Evolutionary conservation across 2,113 vertebrate species (phyloP), one percentile per base, ranked within the genome.

Genomic region (Oreochromis spilurus): DNA sequence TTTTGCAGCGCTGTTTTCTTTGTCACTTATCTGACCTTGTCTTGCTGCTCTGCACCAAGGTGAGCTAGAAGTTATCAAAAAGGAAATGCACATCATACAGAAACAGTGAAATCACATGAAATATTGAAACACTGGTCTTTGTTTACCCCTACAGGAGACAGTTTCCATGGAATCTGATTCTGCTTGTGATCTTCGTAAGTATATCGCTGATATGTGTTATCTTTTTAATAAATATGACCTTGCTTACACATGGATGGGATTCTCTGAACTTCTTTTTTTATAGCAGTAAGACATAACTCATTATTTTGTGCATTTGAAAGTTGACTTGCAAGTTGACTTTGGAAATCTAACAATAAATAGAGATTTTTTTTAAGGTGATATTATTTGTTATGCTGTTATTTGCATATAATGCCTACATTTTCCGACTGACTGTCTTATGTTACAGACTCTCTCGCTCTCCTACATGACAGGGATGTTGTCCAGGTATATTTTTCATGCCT

Each of bases 391-490:
- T n/a, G 9, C 72, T 45, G 17, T 13, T 53, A 55, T 54, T 55
- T 5, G 1, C 26, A 11, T 2, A 43, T 4, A n/a, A 52, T 62
- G 6, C 0, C 17, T 43, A 1, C 17, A 83, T 81, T 60, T 87
- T 82, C 5, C 2, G 4, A 8, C 21, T 81, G 11, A 45, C 40
- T 84, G 2, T 65, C 9, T 19, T 79, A 7, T 93, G 6, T 95
- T 94, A 16, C 93, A 99, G 98, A 99, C 98, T 1, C 96, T 99
- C 62, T 98, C 98, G 52, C 97, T 99, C 95, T 97, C 97, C 84
- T 99, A 98, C 95, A 97, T 99, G 96, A 99, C 98, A 13, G 98
- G 97, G 24, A 99, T 98, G 97, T 75, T 99, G 80, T 97, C 97
- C 95, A 98, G 97, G 97, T 98, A 96, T 13, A 53, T 31, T 55